These are phyloP conservation scores for Nyctibius bracteatus DNA, from an alignment of 2,113 vertebrate species.

Conservation along the genomic window DNA sequence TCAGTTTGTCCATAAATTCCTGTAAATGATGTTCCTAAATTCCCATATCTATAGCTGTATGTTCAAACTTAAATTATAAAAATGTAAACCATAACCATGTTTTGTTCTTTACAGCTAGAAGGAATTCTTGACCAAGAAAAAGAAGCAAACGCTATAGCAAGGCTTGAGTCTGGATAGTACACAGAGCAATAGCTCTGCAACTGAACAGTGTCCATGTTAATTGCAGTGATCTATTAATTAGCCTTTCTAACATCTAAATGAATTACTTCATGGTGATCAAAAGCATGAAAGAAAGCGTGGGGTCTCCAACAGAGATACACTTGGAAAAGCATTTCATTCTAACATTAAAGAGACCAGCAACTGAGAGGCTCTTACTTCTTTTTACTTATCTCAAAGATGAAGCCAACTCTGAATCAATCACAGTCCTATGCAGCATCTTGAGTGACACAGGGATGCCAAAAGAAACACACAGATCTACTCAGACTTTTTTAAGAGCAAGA, in stretches of 20 bases:
- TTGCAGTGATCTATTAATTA: background rate
- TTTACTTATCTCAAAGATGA: background rate
- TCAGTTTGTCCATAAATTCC: background rate
- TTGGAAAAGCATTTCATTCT: background rate
- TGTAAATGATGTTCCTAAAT: background rate
- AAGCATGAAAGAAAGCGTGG: background rate
- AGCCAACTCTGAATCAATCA: background rate
- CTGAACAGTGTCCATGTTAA: background rate
- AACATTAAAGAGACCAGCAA: background rate
- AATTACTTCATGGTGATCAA: background rate
- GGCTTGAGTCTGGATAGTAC: background rate
- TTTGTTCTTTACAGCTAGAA: conserved; percentile 11
- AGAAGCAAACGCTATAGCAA: background rate
- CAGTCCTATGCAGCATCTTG: background rate
- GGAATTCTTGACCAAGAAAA: background rate
- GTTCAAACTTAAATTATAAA: background rate
- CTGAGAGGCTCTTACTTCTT: background rate
- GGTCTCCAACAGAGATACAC: background rate
- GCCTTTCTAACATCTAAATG: background rate
- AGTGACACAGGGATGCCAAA: background rate
- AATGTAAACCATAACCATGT: background rate
- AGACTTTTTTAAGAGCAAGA: background rate
- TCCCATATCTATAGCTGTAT: background rate
- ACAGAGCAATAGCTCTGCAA: background rate
- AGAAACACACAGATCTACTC: background rate